Evolutionary conservation across 2,888 invertebrate genomes (phyloP), one percentile per base, ranked within the genome.

Genomic region (Leucophora obtusa): DNA sequence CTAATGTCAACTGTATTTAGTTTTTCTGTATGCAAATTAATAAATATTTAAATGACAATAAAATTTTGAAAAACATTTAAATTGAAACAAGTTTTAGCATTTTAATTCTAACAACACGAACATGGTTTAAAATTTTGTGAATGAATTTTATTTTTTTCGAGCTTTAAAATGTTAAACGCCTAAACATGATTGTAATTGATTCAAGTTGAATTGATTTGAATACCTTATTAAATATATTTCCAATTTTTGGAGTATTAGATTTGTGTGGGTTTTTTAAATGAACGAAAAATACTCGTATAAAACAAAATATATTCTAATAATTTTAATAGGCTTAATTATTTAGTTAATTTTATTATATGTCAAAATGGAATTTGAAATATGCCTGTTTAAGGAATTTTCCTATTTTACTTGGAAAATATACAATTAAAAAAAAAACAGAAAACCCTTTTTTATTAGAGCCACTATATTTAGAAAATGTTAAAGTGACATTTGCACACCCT

Each of bases 21-120:
- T 76, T 69, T 38, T 28, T n/a, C 28, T 8, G 17, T 56, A 78
- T 78, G 78, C 72, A 62, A 78, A 72, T 78, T 60, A 43, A 28
- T 21, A 71, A 71, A 35, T 69, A 38, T 38, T 77, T 54, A 71
- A 71, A 59, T 77, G 71, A 54, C 62, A 59, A 56, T 59, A 53
- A 75, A 65, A 38, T 5, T 1, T 43, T 76, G 21, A 47, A 28
- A 28, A 47, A 43, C 51, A 53, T 60, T 63, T 70, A 54, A 21
- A 47, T 66, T 15, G 28, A 56, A 75, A 69, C 56, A 5, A 63
- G 74, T 54, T 75, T 70, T 60, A 47, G 33, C 62, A 72, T 72
- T 63, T 72, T 11, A 8, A 59, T 47, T 11, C n/a, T 38, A 56
- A 63, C 47, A 15, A 53, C 35, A 51, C 11, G 14, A 38, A 59